phyloP scores from a whole-genome alignment of 2,113 vertebrate genomes.

The Pantherophis guttatus region DNA sequence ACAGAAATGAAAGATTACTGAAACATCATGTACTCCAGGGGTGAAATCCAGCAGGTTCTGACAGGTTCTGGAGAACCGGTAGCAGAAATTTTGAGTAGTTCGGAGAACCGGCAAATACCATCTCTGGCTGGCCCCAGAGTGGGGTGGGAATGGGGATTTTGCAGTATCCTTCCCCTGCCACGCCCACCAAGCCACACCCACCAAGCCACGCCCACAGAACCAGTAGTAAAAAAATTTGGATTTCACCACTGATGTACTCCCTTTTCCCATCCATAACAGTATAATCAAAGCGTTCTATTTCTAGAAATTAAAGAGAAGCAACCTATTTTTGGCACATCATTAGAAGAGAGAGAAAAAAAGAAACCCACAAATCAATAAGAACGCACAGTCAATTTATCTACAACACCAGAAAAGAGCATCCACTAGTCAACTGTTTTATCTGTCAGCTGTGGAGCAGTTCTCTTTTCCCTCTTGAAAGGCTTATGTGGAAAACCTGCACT shows the following conservation, averaged over 20 bases:
- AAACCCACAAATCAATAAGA: slow-evolving; percentile 47
- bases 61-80: too few species aligned
- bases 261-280: not conserved
- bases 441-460: slow-evolving; percentile 53
- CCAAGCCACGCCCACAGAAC: too few species aligned
- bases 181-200: too few species aligned
- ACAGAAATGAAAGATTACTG: not conserved
- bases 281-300: slow-evolving; percentile 14
- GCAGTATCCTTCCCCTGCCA: too few species aligned
- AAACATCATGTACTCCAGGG: not conserved
- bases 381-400: slow-evolving; percentile 54
- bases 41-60: too few species aligned
- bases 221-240: too few species aligned
- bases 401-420: slow-evolving; percentile 61
- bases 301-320: slow-evolving; percentile 24
- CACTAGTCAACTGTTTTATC: slow-evolving; percentile 64
- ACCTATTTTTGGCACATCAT: slow-evolving; percentile 51
- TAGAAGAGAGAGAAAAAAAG: slow-evolving; percentile 52
- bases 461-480: slow-evolving; percentile 49
- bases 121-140: too few species aligned
- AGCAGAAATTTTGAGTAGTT: too few species aligned
- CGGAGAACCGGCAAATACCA: too few species aligned
- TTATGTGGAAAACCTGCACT: slow-evolving; percentile 60
- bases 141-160: too few species aligned
- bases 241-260: too few species aligned